These are phyloP conservation scores for Calephelis perditalis DNA, from an alignment of 2,888 invertebrate genomes.

Conservation along the genomic window DNA sequence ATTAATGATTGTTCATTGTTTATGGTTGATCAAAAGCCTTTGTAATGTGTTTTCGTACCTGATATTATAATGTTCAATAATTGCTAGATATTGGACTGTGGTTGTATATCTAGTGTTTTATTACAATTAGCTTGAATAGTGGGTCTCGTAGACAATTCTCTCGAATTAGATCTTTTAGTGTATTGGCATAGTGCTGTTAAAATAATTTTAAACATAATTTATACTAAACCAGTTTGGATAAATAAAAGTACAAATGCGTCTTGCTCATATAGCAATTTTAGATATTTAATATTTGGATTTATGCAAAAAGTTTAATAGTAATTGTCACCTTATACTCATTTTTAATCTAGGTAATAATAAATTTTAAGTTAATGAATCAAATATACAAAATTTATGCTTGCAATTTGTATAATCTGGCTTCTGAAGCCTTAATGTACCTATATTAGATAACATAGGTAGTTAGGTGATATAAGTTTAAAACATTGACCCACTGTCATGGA, in stretches of 20 bases:
- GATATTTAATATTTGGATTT: constrained; percentile 44
- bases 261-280: constrained; percentile 72
- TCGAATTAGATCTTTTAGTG: constrained; percentile 49
- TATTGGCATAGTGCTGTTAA: constrained; percentile 48
- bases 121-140: constrained; percentile 36
- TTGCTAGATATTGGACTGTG: constrained; percentile 1
- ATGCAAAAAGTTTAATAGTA: constrained; percentile 36
- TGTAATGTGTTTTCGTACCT: constrained; percentile 4
- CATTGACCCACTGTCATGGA: constrained; percentile 69
- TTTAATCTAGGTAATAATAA: constrained; percentile 46
- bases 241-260: constrained; percentile 65
- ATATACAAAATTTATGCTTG: constrained; percentile 51
- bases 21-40: no score
- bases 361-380: constrained; percentile 49
- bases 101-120: constrained; percentile 3
- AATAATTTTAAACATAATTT: constrained; percentile 37
- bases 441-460: constrained; percentile 50
- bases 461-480: constrained; percentile 47
- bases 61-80: constrained; percentile 23
- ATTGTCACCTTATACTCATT: constrained; percentile 60
- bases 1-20: no score
- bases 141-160: constrained; percentile 53
- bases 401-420: constrained; percentile 44
- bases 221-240: constrained; percentile 42
- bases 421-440: constrained; percentile 56